These are phyloP conservation scores for Thysanoteuthis rhombus DNA, from an alignment of 2,888 invertebrate species.

Conservation along the genomic window DNA sequence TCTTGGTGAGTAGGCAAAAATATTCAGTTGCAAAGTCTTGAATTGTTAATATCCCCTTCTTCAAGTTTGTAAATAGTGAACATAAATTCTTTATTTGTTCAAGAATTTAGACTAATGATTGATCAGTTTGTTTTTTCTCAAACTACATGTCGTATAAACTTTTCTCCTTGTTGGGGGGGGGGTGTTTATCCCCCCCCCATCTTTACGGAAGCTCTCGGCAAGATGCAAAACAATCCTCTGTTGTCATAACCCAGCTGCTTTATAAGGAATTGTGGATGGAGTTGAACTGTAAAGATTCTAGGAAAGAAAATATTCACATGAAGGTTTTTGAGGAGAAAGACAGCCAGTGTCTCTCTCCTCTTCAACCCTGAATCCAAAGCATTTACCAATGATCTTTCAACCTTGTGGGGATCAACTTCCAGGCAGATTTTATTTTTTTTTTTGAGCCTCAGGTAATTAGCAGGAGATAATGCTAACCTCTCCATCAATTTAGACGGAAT, in stretches of 20 bases:
- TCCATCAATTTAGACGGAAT: background rate
- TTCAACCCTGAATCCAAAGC: background rate
- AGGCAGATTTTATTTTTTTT: background rate
- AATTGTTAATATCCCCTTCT: background rate
- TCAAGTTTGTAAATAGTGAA: background rate
- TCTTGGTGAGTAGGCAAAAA: background rate
- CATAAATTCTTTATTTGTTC: too few relatives aligned
- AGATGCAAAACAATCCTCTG: too few relatives aligned
- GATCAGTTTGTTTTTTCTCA: background rate
- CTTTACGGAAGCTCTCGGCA: too few relatives aligned
- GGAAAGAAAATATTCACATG: background rate
- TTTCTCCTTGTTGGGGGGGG: too few relatives aligned
- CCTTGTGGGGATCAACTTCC: background rate
- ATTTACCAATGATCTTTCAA: background rate
- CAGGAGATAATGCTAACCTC: background rate
- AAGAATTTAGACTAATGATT: background rate
- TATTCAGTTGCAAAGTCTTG: background rate
- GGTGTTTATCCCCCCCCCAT: too few relatives aligned
- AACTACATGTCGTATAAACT: too few relatives aligned
- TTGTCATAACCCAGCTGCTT: background rate
- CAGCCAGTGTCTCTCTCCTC: background rate
- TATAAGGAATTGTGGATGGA: background rate
- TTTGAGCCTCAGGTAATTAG: background rate
- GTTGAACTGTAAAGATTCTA: background rate
- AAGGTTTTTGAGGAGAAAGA: background rate